phyloP scores from a whole-genome alignment of 2,113 vertebrate species.

The Mirza zaza region DNA sequence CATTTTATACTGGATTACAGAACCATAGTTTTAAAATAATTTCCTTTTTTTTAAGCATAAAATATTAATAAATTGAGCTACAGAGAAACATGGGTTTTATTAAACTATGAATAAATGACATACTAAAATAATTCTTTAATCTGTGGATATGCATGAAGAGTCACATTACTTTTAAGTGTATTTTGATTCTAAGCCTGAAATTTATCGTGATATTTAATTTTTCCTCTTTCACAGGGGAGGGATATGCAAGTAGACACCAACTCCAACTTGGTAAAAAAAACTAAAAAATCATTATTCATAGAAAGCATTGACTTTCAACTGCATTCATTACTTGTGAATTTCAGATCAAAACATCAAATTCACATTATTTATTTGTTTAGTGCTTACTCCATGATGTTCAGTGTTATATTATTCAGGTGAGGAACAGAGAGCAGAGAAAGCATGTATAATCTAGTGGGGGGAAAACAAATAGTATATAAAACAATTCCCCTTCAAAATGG shows the following conservation, averaged over 20 bases:
- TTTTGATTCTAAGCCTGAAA: not conserved
- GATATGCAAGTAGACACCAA: not conserved
- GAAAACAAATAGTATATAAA: not conserved
- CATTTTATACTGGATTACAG: conserved; percentile 2
- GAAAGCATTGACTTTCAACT: not conserved
- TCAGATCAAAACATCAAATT: conserved; percentile 14
- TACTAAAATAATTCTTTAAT: conserved; percentile 3
- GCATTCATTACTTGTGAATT: not conserved
- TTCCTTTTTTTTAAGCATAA: conserved; percentile 48
- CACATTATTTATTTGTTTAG: conserved; percentile 1
- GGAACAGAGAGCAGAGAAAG: not conserved
- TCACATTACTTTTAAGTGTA: not conserved
- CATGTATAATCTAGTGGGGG: not conserved
- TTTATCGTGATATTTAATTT: not conserved
- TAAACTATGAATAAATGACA: conserved; percentile 9
- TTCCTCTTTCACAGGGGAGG: not conserved
- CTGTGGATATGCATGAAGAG: not conserved
- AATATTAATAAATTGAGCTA: conserved; percentile 11
- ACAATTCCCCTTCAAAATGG: not conserved
- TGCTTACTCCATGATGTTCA: not conserved
- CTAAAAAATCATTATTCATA: not conserved
- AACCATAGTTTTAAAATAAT: conserved; percentile 38
- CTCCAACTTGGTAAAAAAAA: not conserved
- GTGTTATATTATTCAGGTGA: not conserved
- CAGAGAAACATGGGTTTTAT: conserved; percentile 32